Base-by-base conservation (phyloP, 2,113 vertebrate species). In the Ammodramus savannarum region DNA sequence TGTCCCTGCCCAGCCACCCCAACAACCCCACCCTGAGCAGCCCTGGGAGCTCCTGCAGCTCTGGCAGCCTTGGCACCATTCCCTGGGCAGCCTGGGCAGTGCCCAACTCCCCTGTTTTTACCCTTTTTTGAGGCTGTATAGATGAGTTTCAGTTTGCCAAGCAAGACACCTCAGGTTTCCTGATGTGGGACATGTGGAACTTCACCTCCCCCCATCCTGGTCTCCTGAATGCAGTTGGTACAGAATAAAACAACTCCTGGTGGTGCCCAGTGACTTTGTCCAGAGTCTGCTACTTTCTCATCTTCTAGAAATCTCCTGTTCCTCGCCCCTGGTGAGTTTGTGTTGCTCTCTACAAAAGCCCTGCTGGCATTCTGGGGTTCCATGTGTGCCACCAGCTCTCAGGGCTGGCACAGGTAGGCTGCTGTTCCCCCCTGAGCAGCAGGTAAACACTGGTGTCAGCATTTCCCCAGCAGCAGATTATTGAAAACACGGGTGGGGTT, bases 271-370 rank as follows among this genome's bases (percentile, higher is more conserved):
- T 38, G 68, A 41, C n/a, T 54, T 86, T 29, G 9, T 57, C 25
- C 46, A n/a, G 55, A 49, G 31, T 52, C n/a, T 54, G 43, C 48
- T 58, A 0, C 61, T 61, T 87, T 27, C 27, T 65, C 1, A 0
- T 46, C 21, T 66, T 65, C 15, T n/a, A 75, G n/a, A 62, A 52
- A 3, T 62, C 41, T 62, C 34, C 16, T 63, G 23, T 65, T 43
- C 39, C 36, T 65, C 4, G 22, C 2, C 25, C 26, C 4, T 0
- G 1, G 0, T 36, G n/a, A 25, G 18, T n/a, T 66, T 26, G 14
- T 41, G 7, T 34, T 66, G 18, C n/a, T 55, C 43, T 32, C 8
- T 17, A 1, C 18, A 2, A 2, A 54, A 34, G 36, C n/a, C 4
- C 1, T 29, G 57, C 39, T 39, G 73, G 19, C 3, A 1, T 31